A percentile compares a stretch with the other conserved stretches of the same genome.
phyloP scores from a whole-genome alignment of 2,113 vertebrate genomes.

The Asarcornis scutulata region DNA sequence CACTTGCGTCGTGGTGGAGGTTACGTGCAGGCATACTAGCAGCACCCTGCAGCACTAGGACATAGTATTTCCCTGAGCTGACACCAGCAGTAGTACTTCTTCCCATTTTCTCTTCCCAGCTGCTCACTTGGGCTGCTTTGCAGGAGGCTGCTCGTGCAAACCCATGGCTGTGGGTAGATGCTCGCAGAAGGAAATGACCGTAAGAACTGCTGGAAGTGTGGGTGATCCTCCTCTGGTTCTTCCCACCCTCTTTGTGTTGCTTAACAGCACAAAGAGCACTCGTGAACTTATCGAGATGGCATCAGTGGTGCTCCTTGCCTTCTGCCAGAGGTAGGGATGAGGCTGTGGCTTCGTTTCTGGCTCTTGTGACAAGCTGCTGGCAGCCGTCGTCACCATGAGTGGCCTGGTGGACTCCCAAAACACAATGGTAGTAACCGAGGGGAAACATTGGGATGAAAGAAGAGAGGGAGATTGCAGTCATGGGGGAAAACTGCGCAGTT shows the following conservation, averaged over 20 bases:
- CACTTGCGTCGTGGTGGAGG: conserved; percentile 50
- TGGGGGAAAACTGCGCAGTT: background rate
- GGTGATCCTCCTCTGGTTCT: background rate
- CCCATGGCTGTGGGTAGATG: background rate
- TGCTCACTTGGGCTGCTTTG: background rate
- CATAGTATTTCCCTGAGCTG: conserved; percentile 41
- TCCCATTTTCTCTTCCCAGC: background rate
- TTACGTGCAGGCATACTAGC: conserved; percentile 35
- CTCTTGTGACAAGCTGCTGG: background rate
- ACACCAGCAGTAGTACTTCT: background rate
- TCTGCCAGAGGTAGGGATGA: background rate
- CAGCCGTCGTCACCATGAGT: background rate
- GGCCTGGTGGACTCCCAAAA: background rate
- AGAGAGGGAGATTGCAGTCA: background rate
- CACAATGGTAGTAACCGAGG: background rate
- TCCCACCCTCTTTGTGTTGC: background rate
- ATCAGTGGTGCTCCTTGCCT: background rate
- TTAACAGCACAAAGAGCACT: background rate
- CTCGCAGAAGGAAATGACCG: background rate
- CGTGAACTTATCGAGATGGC: background rate
- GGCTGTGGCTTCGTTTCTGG: background rate
- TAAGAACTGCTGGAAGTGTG: background rate
- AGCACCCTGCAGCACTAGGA: conserved; percentile 14
- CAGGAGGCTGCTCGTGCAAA: background rate
- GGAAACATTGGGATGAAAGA: background rate